Conservation (phyloP, 2,888 invertebrate genomes). For the Spilarctia lutea region DNA sequence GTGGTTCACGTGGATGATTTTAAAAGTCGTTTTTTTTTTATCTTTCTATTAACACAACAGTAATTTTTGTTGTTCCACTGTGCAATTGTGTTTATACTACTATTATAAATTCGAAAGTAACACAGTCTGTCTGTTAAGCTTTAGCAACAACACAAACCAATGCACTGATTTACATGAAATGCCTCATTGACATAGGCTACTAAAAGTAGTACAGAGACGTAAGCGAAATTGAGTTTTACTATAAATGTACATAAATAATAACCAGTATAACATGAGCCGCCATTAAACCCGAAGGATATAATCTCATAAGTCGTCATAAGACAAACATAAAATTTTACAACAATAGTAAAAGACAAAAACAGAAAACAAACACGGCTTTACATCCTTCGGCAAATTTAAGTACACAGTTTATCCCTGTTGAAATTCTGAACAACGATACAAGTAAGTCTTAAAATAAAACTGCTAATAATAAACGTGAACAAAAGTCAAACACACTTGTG, state of each 20-base stretch:
- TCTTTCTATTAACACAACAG: too few species aligned
- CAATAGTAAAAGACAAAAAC: neutral
- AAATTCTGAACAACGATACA: conserved; percentile 11
- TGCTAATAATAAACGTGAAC: conserved; percentile 20
- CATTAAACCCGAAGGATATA: neutral
- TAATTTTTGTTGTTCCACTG: too few species aligned
- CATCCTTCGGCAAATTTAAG: neutral
- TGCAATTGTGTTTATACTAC: too few species aligned
- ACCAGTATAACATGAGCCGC: neutral
- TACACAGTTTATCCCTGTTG: neutral
- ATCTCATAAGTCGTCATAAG: neutral
- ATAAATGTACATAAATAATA: neutral
- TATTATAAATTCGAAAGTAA: too few species aligned
- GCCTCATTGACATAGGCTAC: too few species aligned
- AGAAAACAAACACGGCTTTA: neutral
- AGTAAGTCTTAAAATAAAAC: conserved; percentile 14
- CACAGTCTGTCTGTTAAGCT: too few species aligned
- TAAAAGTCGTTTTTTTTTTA: too few species aligned
- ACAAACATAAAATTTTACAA: neutral
- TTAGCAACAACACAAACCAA: too few species aligned
- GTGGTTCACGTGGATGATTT: too few species aligned
- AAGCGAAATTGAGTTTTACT: too few species aligned
- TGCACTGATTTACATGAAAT: too few species aligned
- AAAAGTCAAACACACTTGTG: conserved; percentile 24
- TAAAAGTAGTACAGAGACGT: too few species aligned